Evolutionary conservation across 2,113 vertebrate species (phyloP), one percentile per base, ranked within the genome.

Genomic region (Mirounga angustirostris): DNA sequence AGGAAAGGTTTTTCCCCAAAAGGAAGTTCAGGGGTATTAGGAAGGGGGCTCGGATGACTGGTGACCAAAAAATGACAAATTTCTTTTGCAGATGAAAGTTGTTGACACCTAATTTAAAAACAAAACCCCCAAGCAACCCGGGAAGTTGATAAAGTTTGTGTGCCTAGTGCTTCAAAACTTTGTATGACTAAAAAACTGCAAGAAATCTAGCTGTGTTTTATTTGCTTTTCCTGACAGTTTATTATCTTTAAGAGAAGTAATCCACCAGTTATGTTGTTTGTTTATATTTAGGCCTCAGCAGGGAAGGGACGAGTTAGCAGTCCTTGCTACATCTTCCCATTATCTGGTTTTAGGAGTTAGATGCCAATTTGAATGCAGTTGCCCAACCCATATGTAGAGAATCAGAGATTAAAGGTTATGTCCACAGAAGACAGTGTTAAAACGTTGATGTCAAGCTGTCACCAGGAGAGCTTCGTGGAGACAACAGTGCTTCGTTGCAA

Each of bases 331-430:
- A 78, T n/a, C 33, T 91, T 15, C 24, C 50, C 40, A 59, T 61
- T 13, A n/a, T 81, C 83, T 92, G 22, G 46, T 73, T 78, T 73
- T 46, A 97, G 92, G 28, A 74, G 79, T 56, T 67, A 33, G 84
- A 26, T 79, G 46, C 58, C 86, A 54, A 2, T 80, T 59, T 40
- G 28, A 85, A 74, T 78, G 28, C n/a, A 67, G 22, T 93, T 56
- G 43, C 65, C 56, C 54, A 88, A 2, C 36, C 28, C 76, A 18
- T 58, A 88, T 21, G 54, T 30, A 54, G 78, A 84, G 50, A 94
- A 52, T 69, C 78, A 79, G 61, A 63, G 63, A 43, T 61, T 30
- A 58, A 83, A 36, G 59, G 40, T 50, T 67, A 52, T 0, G 12
- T 50, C 21, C 24, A 43, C n/a, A 50, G 69, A 91, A 13, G 50